Evolutionary conservation across 2,797 vertebrate genomes (phyloP).

Genomic region (Sebastes oblongus): DNA sequence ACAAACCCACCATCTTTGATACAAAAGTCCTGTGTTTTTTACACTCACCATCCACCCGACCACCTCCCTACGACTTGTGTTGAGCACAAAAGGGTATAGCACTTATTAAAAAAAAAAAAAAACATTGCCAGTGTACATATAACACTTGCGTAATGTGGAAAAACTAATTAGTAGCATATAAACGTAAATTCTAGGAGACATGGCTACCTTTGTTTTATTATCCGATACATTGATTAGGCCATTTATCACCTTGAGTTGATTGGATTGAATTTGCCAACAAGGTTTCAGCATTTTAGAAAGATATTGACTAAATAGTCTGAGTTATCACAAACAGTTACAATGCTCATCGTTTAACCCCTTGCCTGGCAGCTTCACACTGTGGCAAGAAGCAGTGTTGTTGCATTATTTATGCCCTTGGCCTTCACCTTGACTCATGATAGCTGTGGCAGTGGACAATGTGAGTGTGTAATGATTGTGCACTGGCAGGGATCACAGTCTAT

Average conservation of each 20-base stretch:
- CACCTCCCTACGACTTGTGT: background rate
- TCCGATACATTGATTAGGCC: background rate
- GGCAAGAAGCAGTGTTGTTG: slow-evolving; percentile 14
- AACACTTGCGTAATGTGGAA: background rate
- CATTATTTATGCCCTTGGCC: slow-evolving; percentile 65
- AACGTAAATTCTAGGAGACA: background rate
- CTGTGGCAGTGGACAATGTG: slow-evolving; percentile 40
- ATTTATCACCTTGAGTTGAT: background rate
- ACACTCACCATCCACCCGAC: background rate
- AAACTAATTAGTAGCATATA: background rate
- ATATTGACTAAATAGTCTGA: background rate
- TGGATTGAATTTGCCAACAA: background rate
- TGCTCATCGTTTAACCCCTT: slow-evolving; percentile 26
- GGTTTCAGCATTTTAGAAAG: background rate
- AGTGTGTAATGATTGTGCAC: slow-evolving; percentile 70
- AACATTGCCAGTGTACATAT: background rate
- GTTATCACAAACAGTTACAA: background rate
- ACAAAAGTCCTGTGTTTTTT: background rate
- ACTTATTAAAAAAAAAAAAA: background rate
- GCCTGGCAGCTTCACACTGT: background rate
- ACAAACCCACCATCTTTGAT: background rate
- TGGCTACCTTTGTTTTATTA: background rate
- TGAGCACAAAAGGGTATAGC: background rate
- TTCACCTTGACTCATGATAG: slow-evolving; percentile 70
- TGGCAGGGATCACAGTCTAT: slow-evolving; percentile 57